A percentile compares a stretch with the other conserved stretches of the same genome.
These are phyloP conservation scores for Chaetorhynchus papuensis DNA, from an alignment of 2,113 vertebrate species.

Conservation along the genomic window DNA sequence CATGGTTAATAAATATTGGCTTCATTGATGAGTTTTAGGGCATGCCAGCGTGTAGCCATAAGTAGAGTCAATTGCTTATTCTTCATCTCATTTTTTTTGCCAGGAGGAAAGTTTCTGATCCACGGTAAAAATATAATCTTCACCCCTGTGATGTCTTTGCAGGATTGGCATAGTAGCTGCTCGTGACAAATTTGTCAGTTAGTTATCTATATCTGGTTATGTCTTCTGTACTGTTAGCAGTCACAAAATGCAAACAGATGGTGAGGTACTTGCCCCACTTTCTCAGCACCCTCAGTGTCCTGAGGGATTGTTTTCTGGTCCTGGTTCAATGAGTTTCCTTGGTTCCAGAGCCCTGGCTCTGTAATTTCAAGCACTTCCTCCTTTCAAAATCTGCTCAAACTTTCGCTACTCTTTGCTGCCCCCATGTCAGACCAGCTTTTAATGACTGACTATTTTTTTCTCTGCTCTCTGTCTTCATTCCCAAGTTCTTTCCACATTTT, in stretches of 20 bases:
- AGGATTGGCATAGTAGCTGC: neutral
- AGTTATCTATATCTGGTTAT: neutral
- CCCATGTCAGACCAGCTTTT: neutral
- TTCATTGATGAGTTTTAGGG: neutral
- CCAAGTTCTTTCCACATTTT: neutral
- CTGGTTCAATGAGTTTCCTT: neutral
- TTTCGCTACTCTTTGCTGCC: constrained; percentile 19
- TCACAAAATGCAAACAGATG: neutral
- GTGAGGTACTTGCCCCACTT: neutral
- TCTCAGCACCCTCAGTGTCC: neutral
- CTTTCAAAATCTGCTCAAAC: neutral
- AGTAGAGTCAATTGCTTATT: neutral
- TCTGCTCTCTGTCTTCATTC: neutral
- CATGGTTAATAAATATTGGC: neutral
- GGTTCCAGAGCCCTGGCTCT: neutral
- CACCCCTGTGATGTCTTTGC: neutral
- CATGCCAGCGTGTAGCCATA: neutral
- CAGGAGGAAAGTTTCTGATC: neutral
- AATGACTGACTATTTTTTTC: neutral
- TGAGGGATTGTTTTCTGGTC: neutral
- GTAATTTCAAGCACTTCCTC: neutral
- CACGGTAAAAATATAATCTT: neutral
- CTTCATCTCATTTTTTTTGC: neutral
- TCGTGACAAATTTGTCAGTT: neutral
- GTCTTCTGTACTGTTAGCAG: neutral